Base-by-base conservation (phyloP, 1,140 invertebrate genomes). In the Bombus soroeensis region DNA sequence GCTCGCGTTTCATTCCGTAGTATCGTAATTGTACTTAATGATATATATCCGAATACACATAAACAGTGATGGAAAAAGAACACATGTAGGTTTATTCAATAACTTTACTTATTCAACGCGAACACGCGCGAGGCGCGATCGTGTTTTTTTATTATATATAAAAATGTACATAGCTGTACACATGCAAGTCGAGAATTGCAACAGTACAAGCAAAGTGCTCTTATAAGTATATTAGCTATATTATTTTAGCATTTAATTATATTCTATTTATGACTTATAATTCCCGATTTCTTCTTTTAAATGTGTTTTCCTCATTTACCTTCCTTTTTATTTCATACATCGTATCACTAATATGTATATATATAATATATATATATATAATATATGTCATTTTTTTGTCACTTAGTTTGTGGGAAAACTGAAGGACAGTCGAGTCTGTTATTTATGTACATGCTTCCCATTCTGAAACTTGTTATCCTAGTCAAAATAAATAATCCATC, bases 81-180 rank as follows among this genome's bases (percentile, higher is more conserved):
- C 84, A 87, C 77, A 41, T 75, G 47, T 73, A 83, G 68, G 79
- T 90, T 87, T 91, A 75, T 91, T 88, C 66, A 90, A 90, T 91
- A 89, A 86, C 64, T 90, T 89, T 91, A 90, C 89, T 92, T 92
- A 91, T 90, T 83, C 72, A 83, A 90, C 84, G 83, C 66, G 72
- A 85, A 64, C 90, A 90, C 43, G 62, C 37, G 70, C 28, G 12
- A 62, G 74, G 86, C 82, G 89, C 81, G 87, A 82, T 62, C 82
- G 81, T 75, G 81, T 86, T 62, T 62, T 87, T 81, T 92, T 89
- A 93, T 93, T 93, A 93, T 92, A 92, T 93, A 93, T 92, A 94
- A 92, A 94, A 93, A 93, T 93, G 93, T 93, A 93, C 93, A 93
- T 93, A 91, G 90, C 92, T 93, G 91, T 93, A 93, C 92, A 93